Conservation (phyloP, 2,113 vertebrate genomes). For the Oreochromis spilurus region DNA sequence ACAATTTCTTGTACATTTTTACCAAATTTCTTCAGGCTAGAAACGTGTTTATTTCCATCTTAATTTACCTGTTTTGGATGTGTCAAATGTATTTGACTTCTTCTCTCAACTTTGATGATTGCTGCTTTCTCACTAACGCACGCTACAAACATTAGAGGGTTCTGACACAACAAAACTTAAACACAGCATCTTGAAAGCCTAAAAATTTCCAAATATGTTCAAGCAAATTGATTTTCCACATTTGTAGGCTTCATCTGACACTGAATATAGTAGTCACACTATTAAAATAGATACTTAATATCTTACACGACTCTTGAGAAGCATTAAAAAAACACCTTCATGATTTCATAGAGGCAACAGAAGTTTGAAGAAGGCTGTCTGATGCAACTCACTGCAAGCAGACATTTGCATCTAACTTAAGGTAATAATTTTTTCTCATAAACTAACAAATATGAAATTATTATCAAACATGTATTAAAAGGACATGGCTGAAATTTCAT, state of each 20-base stretch:
- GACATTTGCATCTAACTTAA: not conserved
- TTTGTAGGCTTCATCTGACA: not conserved
- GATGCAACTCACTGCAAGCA: slow-evolving; percentile 28
- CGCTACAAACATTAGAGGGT: not conserved
- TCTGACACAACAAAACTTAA: not conserved
- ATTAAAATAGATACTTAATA: not conserved
- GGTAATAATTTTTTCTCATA: not conserved
- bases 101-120: not conserved
- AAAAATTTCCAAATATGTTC: not conserved
- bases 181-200: not conserved
- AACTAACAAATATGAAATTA: not conserved
- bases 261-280: not conserved
- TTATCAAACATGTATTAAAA: not conserved
- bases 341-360: not conserved
- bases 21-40: too few species aligned
- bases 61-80: not conserved
- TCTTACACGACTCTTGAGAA: not conserved
- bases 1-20: not conserved
- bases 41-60: too few species aligned
- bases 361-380: not conserved
- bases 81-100: not conserved
- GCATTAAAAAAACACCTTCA: not conserved
- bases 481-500: not conserved
- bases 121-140: not conserved
- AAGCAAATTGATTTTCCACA: not conserved